These are phyloP conservation scores for Tetanocera ferruginea DNA, from an alignment of 2,888 invertebrate species.

Conservation along the genomic window DNA sequence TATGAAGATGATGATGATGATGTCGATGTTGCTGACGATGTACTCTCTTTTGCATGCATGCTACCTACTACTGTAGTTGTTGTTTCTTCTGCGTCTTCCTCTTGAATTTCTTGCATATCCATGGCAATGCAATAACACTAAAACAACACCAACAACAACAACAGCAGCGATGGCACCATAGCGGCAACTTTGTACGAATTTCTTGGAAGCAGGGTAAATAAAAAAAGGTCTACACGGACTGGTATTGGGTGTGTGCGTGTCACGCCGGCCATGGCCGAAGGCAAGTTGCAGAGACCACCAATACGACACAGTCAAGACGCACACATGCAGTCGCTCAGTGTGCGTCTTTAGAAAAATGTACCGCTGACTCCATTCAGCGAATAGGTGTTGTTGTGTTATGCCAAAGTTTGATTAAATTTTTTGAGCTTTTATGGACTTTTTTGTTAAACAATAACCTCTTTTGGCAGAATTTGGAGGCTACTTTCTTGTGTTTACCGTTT, in stretches of 20 bases:
- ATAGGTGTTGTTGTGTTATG: background rate
- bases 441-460: too few relatives aligned
- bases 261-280: slow-evolving; percentile 21
- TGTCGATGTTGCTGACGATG: background rate
- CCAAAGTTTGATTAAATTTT: background rate
- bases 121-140: slow-evolving; percentile 13
- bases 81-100: background rate
- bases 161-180: slow-evolving; percentile 27
- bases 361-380: background rate
- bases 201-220: slow-evolving; percentile 60
- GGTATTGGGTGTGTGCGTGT: slow-evolving; percentile 33
- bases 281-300: background rate
- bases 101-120: slow-evolving; percentile 16
- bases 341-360: background rate
- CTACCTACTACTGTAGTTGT: background rate
- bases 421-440: too few relatives aligned
- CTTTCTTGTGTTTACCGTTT: too few relatives aligned
- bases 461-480: too few relatives aligned
- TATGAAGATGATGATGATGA: background rate
- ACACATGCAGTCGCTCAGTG: background rate
- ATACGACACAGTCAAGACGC: background rate
- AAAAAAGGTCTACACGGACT: slow-evolving; percentile 10
- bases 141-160: slow-evolving; percentile 31
- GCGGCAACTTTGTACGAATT: slow-evolving; percentile 62
- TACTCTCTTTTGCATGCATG: too few relatives aligned